Base-by-base conservation (phyloP, 1,140 invertebrate genomes). In the Aphelenchoides fujianensis region DNA sequence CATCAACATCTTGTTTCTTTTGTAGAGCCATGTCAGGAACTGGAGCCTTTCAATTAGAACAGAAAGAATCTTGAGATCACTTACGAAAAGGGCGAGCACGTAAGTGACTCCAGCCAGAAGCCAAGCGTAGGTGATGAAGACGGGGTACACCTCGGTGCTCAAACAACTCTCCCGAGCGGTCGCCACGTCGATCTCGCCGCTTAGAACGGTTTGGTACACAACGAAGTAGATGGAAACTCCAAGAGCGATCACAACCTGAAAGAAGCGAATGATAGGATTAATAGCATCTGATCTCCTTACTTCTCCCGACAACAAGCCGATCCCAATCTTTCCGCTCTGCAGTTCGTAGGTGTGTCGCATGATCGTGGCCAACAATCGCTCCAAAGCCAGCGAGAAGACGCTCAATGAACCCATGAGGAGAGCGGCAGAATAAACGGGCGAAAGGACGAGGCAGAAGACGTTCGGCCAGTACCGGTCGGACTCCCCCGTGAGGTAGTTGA, bases 341-440 rank as follows among this genome's bases (percentile, higher is more conserved):
- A 7, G 55, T 59, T 59, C 55, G 19, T 59, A 59, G 5, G 28
- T 59, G 23, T 59, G 55, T 30, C 55, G 55, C 19, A 7, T 59
- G 7, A 7, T 7, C 19, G 55, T 59, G 34, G 55, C 55, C 19
- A 59, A 7, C 5, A 59, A 23, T 32, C 55, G 5, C 34, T 59
- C 55, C 55, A 59, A 19, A 30, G 27, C 55, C 5, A 59, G 23
- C 5, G 55, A 59, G 34, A 59, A 59, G 55, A 59, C 34, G 19
- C 55, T 59, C 5, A 59, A 19, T 32, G 55, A 59, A 32, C 7
- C 7, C 7, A 59, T 27, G 34, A 59, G 28, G 5, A 59, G 19
- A 16, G 5, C 5, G 34, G 55, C 5, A 59, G 55, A 59, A 32
- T 59, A 59, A 5, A 59, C 12, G 5, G 55, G 55, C 7, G 5